Base-by-base conservation (phyloP, 1,140 invertebrate genomes). In the Drosophila setifemur region DNA sequence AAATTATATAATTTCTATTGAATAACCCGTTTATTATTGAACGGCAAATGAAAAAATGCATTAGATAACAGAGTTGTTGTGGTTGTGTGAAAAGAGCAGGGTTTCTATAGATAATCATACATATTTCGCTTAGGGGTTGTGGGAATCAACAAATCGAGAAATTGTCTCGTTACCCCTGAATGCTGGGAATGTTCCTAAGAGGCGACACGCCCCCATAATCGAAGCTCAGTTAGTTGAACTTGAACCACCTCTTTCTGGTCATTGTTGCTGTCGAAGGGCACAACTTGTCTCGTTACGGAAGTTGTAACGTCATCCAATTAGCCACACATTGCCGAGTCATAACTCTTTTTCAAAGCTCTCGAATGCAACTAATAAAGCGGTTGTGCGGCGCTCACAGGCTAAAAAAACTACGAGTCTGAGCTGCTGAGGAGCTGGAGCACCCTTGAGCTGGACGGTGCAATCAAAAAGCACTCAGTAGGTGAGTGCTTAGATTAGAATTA, bases 361-460 rank as follows among this genome's bases (percentile, higher is more conserved):
- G 78, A 75, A 47, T 72, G 50, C 50, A 25, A 16, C 37, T 23
- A 57, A 81, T 67, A 53, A 68, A 54, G 61, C 45, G 55, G 29
- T 48, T 47, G 21, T 33, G 9, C 4, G 11, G 4, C 29, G n/a
- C n/a, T 33, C 2, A 11, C 1, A 4, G 29, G 3, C 11, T 33
- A 16, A 37, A 18, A 16, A n/a, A n/a, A n/a, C n/a, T n/a, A 37
- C 33, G 7, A 37, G 33, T 37, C 33, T 2, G n/a, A n/a, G n/a
- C n/a, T n/a, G n/a, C 11, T 12, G 11, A 31, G 9, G 11, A 39
- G 14, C 43, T 19, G 23, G 40, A 42, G 58, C 71, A 75, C 71
- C 79, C 79, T 79, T 86, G 75, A 75, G 61, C 49, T 39, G 25
- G 33, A 37, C 43, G 35, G 63, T 45, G 70, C 39, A 85, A 87